Conservation (phyloP, 2,888 invertebrate genomes). For the Panorpa germanica region DNA sequence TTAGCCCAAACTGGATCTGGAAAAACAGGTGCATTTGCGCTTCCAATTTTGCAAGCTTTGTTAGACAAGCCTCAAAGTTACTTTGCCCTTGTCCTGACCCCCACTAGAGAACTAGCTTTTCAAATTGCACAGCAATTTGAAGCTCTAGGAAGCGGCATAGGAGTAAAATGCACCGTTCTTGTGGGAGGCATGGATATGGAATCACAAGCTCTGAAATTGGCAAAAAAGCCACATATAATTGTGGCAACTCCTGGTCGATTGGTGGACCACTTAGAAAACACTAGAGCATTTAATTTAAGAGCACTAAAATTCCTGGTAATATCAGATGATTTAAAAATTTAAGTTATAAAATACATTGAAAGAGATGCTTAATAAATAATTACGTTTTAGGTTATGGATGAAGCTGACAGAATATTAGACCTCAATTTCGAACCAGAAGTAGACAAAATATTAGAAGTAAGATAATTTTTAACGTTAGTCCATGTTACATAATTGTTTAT, state of each 20-base stretch:
- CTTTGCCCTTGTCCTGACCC: constrained; percentile 85
- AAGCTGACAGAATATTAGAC: constrained; percentile 95
- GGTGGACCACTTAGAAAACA: constrained; percentile 92
- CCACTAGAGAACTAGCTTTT: constrained; percentile 93
- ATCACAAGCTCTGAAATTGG: constrained; percentile 73
- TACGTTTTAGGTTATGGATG: constrained; percentile 73
- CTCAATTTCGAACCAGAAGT: constrained; percentile 99
- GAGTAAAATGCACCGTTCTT: constrained; percentile 88
- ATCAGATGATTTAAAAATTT: constrained; percentile 28
- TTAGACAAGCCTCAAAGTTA: constrained; percentile 84
- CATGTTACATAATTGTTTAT: background rate
- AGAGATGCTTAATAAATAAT: constrained; percentile 9
- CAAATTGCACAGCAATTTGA: constrained; percentile 98
- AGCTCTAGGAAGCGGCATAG: constrained; percentile 78
- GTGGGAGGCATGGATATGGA: constrained; percentile 99
- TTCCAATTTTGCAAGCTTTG: constrained; percentile 85
- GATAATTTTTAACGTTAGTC: too few species aligned
- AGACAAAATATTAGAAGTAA: constrained; percentile 72
- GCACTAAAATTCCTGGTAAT: constrained; percentile 77
- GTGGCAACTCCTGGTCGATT: constrained; percentile 93
- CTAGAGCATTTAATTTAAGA: constrained; percentile 88
- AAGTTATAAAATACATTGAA: constrained; percentile 27
- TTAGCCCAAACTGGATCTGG: constrained; percentile 61
- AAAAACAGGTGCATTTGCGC: constrained; percentile 94
- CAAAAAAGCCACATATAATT: constrained; percentile 92